Conservation (phyloP, 2,888 invertebrate genomes). For the Pyrocoelia pectoralis region DNA sequence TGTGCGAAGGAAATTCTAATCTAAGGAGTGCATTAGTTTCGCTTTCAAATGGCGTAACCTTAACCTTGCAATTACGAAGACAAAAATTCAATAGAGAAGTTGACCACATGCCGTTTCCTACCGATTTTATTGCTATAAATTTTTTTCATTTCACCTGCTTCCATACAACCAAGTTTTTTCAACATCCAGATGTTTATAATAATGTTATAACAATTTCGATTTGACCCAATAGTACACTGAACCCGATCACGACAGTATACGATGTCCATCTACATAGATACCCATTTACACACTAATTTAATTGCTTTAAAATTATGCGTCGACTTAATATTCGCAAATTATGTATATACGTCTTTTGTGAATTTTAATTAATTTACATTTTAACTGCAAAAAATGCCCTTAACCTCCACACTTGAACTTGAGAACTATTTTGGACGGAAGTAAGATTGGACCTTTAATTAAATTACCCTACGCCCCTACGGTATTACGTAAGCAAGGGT, state of each 20-base stretch:
- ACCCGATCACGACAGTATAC: slow-evolving; percentile 5
- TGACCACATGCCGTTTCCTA: slow-evolving; percentile 31
- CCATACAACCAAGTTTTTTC: slow-evolving; percentile 10
- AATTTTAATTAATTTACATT: neutral
- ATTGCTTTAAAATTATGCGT: neutral
- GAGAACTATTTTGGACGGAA: too few species aligned
- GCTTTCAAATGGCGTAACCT: slow-evolving; percentile 27
- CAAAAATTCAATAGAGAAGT: slow-evolving; percentile 17
- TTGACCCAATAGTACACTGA: slow-evolving; percentile 25
- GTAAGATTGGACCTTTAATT: too few species aligned
- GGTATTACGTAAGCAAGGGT: too few species aligned
- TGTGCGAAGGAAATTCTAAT: neutral
- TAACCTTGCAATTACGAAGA: slow-evolving; percentile 24
- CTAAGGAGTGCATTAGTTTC: slow-evolving; percentile 4
- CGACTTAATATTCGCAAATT: neutral
- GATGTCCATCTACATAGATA: neutral
- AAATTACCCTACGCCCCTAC: too few species aligned
- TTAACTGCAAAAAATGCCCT: neutral
- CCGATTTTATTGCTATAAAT: slow-evolving; percentile 26
- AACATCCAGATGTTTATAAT: slow-evolving; percentile 29
- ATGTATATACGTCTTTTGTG: neutral
- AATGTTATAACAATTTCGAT: slow-evolving; percentile 8
- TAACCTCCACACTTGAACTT: neutral
- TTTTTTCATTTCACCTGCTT: slow-evolving; percentile 36
- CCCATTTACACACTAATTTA: neutral